Evolutionary conservation across 2,797 vertebrate genomes (phyloP), one percentile per base, ranked within the genome.

Genomic region (Myripristis murdjan): DNA sequence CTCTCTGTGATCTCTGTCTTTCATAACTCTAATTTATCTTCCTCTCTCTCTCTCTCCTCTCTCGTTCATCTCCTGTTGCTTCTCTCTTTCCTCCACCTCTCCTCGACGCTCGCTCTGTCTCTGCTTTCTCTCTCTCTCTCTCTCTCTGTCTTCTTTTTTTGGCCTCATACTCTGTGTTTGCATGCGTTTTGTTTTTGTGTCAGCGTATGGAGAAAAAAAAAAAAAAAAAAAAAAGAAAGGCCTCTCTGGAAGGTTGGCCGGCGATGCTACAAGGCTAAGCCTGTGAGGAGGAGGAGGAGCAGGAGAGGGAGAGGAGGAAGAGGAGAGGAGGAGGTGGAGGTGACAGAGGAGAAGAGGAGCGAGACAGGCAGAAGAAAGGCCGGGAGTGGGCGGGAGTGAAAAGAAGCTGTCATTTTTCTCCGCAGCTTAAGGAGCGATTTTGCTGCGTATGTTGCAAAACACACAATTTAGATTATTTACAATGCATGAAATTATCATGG

Each of bases 391-490:
- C 75, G 81, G 76, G 59, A 79, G 84, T 85, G 73, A 88, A 87
- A 93, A 69, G 75, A 77, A 79, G 75, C 81, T 90, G 88, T 89
- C 89, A 74, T 81, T 83, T 76, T 56, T n/a, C 58, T 46, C 31
- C 76, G 59, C 62, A 54, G 80, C 77, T 91, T 92, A 90, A 78
- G 54, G 71, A 81, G 78, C 84, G 41, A 87, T 85, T 73, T 81
- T 24, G 79, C 76, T 76, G 66, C 81, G 70, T 81, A 81, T 89
- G 88, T 91, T 89, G 83, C 75, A 52, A 89, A 79, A 93, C 88
- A 92, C 90, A 90, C n/a, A n/a, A 89, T 94, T 90, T 89, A 86
- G 79, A 82, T 89, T 89, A 77, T 75, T 77, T 60, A 71, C 28
- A 71, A 20, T 23, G 73, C n/a, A n/a, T n/a, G n/a, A n/a, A n/a